Evolutionary conservation across 2,113 vertebrate species (phyloP).

Genomic region (Scalopus aquaticus): DNA sequence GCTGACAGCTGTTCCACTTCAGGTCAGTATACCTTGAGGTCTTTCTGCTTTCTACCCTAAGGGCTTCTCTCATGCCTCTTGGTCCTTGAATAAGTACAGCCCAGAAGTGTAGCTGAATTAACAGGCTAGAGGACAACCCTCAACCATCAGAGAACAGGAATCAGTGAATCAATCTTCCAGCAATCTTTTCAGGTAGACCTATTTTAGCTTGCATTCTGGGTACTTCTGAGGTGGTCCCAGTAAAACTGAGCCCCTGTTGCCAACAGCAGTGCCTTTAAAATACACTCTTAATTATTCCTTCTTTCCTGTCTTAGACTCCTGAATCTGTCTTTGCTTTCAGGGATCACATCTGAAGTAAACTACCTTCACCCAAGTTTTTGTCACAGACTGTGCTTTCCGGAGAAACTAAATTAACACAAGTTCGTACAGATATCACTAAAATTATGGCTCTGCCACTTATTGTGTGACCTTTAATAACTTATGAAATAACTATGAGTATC

Average conservation of each 20-base stretch:
- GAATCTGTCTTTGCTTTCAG: not conserved
- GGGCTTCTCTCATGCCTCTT: not conserved
- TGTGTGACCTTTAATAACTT: not conserved
- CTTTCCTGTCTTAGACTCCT: not conserved
- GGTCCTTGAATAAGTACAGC: not conserved
- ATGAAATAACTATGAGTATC: not conserved
- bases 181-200: not conserved
- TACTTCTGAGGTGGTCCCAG: not conserved
- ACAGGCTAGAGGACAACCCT: not conserved
- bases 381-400: not conserved
- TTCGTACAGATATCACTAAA: not conserved
- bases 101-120: not conserved
- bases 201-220: not conserved
- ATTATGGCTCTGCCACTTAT: not conserved
- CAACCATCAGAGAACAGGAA: not conserved
- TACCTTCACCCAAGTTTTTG: not conserved
- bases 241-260: not conserved
- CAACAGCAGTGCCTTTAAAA: not conserved
- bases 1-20: not conserved
- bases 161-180: not conserved
- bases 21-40: not conserved
- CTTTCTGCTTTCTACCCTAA: not conserved
- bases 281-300: not conserved
- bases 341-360: not conserved
- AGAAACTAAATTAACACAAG: not conserved